phyloP scores from a whole-genome alignment of 2,888 invertebrate species.

The Noctuana brunneofusca region DNA sequence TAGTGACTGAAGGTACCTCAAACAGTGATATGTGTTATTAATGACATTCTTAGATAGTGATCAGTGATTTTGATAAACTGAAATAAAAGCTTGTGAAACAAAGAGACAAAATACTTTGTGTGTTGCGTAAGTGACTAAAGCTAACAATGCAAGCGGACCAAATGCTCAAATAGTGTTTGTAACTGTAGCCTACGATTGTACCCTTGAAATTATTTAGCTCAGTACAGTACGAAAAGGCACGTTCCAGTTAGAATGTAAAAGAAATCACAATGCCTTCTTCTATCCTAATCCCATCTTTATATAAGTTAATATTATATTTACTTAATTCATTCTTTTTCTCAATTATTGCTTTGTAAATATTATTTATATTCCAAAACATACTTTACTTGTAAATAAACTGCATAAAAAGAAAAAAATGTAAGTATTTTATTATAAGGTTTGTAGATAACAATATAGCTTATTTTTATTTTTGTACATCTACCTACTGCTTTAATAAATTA shows the following conservation, averaged over 20 bases:
- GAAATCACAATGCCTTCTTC: conserved; percentile 34
- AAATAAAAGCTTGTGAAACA: conserved; percentile 42
- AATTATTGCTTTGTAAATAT: conserved; percentile 69
- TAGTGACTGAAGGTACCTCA: conserved; percentile 11
- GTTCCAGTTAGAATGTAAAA: conserved; percentile 38
- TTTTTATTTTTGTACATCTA: conserved; percentile 48
- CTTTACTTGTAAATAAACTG: conserved; percentile 47
- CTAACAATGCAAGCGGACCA: conserved; percentile 62
- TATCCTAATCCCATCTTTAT: conserved; percentile 19
- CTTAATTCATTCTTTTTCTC: conserved; percentile 45
- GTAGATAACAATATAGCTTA: conserved; percentile 55
- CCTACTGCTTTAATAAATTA: conserved; percentile 41
- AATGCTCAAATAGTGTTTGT: conserved; percentile 66
- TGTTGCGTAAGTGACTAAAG: conserved; percentile 54
- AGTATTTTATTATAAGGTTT: conserved; percentile 39
- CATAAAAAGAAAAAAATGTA: conserved; percentile 42
- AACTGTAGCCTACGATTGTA: conserved; percentile 37
- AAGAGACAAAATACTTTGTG: conserved; percentile 4
- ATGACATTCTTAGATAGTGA: conserved; percentile 44
- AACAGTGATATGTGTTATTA: conserved; percentile 21
- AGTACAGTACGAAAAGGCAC: conserved; percentile 2
- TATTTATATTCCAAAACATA: conserved; percentile 53
- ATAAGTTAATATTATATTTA: conserved; percentile 46
- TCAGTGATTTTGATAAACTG: conserved; percentile 48
- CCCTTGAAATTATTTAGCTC: conserved; percentile 8